Evolutionary conservation across 2,888 invertebrate genomes (phyloP).

Genomic region (Eudasyphora cyanicolor): DNA sequence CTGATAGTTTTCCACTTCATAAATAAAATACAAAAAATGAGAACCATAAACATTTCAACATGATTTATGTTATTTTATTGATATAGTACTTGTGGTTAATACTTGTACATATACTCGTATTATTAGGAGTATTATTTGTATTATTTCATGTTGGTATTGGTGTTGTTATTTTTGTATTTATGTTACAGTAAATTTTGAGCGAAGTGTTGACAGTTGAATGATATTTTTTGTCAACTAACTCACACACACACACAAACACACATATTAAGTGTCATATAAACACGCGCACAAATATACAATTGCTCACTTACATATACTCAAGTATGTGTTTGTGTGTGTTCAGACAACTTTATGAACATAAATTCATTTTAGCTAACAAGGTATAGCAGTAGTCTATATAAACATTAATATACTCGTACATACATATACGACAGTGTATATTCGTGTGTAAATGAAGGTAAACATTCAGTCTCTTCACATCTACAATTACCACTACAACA

Average conservation of each 20-base stretch:
- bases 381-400: neutral
- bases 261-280: neutral
- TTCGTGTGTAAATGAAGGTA: neutral
- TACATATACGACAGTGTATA: neutral
- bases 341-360: too few relatives aligned
- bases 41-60: neutral
- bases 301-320: neutral
- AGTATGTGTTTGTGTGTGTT: too few relatives aligned
- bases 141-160: too few relatives aligned
- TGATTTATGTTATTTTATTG: conserved; percentile 7
- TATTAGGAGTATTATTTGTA: too few relatives aligned
- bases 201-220: conserved; percentile 1
- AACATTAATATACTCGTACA: neutral
- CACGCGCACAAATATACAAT: neutral
- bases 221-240: neutral
- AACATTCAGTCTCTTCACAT: neutral
- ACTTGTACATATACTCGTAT: too few relatives aligned
- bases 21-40: neutral
- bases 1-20: neutral
- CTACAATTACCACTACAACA: neutral
- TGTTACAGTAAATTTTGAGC: neutral
- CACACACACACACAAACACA: too few relatives aligned
- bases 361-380: too few relatives aligned
- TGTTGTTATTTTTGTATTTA: neutral
- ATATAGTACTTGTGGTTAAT: neutral